A percentile compares a stretch with the other conserved stretches of the same genome.
Evolutionary conservation across 2,797 vertebrate species (phyloP).

Genomic region (Megalops cyprinoides): DNA sequence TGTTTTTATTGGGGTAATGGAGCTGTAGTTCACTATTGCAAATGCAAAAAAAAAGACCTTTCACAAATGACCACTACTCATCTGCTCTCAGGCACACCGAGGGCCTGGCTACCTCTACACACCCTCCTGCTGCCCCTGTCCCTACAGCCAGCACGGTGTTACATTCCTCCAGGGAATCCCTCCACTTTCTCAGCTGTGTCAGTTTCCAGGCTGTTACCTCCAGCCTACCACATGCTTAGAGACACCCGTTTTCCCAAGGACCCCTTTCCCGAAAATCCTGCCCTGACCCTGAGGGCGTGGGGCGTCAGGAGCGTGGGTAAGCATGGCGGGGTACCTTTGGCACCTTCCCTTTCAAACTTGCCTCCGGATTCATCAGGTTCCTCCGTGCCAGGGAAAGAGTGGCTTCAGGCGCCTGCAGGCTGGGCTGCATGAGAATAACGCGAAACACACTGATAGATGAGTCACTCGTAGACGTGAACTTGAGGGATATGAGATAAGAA

Average conservation of each 20-base stretch:
- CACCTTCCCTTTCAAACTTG: not conserved
- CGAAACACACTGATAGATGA: not conserved
- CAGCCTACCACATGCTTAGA: not conserved
- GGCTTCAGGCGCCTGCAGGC: not conserved
- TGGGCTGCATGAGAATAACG: not conserved
- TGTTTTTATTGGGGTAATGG: too few species aligned
- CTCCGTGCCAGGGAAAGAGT: not conserved
- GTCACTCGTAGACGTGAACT: not conserved
- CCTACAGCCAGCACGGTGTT: too few species aligned
- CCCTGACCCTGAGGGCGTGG: not conserved
- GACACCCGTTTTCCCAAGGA: not conserved
- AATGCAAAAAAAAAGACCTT: too few species aligned
- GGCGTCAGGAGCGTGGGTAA: not conserved
- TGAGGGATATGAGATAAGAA: not conserved
- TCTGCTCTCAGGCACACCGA: constrained; percentile 51
- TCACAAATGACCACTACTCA: too few species aligned
- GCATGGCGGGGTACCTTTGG: not conserved
- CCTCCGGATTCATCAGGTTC: not conserved
- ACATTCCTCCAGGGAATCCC: not conserved
- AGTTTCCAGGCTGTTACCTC: not conserved
- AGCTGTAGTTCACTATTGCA: too few species aligned
- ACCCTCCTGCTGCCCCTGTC: not conserved
- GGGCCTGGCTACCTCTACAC: not conserved
- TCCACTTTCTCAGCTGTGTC: not conserved
- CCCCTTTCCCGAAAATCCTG: not conserved